Base-by-base conservation (phyloP, 2,113 vertebrate genomes). In the Xiphophorus hellerii region DNA sequence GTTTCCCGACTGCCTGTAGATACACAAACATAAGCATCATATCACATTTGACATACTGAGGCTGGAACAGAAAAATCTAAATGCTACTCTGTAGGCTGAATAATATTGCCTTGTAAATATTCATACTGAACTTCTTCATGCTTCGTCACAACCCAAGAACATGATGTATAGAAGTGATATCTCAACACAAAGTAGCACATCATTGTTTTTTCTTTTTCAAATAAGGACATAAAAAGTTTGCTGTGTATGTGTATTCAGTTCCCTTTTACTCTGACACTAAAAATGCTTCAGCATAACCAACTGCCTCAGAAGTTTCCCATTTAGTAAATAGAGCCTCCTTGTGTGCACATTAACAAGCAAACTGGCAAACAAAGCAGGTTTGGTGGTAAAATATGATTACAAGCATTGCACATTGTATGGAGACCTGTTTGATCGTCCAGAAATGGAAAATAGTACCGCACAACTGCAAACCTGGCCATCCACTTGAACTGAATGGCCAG, bases 1-100 rank as follows among this genome's bases (percentile, higher is more conserved):
- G 97, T 98, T 92, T 99, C 98, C 69, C 98, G 94, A 90, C 97
- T 99, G 84, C 97, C 98, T 99, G 95, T 27, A 11, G 70, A 88
- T 28, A 81, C 62, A 76, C 28, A 87, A 58, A 78, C 31, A 67
- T 3, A 11, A 54, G 54, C n/a, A 25, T 30, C 39, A 68, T 13
- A 51, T 80, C 39, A 80, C 14, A 13, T 75, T 72, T 54, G 35
- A 54, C 69, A 71, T 9, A 30, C 20, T 66, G 48, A 67, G 33
- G 1, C 3, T 33, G 20, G 14, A 44, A 31, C 72, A 48, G 8
- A 51, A 20, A 48, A 22, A 1, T 67, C 27, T 15, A 64, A 42
- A 42, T 42, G 39, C 39, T 78, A 17, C 17, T 54, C 6, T 20
- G 48, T 54, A 2, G 20, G 6, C 17, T 54, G 17, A 20, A 8